Percentiles rank a stretch among this genome's conserved stretches.
These are phyloP conservation scores for Noctuana brunneofusca DNA, from an alignment of 2,888 invertebrate genomes.

Conservation along the genomic window DNA sequence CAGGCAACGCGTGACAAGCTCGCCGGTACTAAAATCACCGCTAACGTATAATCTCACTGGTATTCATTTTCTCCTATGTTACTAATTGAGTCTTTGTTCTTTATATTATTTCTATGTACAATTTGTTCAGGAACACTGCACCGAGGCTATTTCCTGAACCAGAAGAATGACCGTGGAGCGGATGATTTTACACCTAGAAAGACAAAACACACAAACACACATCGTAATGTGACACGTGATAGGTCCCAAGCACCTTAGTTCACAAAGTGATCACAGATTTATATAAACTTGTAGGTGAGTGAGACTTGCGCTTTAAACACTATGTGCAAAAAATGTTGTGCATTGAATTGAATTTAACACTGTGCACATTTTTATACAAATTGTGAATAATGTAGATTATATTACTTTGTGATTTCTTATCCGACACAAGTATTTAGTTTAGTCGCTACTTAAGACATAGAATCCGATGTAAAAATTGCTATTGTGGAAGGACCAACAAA, in stretches of 20 bases:
- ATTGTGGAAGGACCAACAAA: constrained; percentile 32
- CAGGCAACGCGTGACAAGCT: constrained; percentile 72
- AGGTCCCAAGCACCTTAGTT: constrained; percentile 60
- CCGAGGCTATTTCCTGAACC: constrained; percentile 80
- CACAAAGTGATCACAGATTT: constrained; percentile 20
- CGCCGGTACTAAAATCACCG: constrained; percentile 80
- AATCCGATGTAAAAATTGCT: no score
- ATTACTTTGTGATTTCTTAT: constrained; percentile 23
- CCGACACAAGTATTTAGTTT: constrained; percentile 25
- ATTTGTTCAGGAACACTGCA: constrained; percentile 72
- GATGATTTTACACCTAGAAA: constrained; percentile 83
- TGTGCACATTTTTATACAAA: constrained; percentile 27
- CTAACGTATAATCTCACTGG: constrained; percentile 82
- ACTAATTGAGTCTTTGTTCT: constrained; percentile 82
- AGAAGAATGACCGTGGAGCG: constrained; percentile 82
- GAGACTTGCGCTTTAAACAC: constrained; percentile 19
- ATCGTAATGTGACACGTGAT: constrained; percentile 66
- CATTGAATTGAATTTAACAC: constrained; percentile 14
- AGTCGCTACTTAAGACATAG: no score
- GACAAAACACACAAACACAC: constrained; percentile 75
- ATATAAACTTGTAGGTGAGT: constrained; percentile 12
- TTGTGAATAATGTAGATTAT: constrained; percentile 22
- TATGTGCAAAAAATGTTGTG: constrained; percentile 23
- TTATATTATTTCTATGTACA: constrained; percentile 76
- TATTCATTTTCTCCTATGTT: constrained; percentile 74